Percentiles rank a stretch among this genome's conserved stretches.
phyloP scores from a whole-genome alignment of 1,140 invertebrate species.

The Orussus abietinus region DNA sequence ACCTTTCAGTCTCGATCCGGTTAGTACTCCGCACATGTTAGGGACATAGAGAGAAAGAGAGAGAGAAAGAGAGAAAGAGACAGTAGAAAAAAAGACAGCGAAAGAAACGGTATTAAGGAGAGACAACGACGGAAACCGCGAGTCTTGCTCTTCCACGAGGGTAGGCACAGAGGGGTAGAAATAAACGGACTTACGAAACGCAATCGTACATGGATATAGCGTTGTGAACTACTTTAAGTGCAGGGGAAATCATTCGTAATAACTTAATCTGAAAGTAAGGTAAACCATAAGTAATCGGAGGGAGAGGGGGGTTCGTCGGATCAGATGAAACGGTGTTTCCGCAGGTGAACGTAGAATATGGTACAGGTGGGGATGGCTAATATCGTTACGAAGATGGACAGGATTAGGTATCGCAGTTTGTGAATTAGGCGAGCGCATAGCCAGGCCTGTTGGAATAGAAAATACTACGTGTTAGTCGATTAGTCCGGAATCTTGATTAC shows the following conservation, averaged over 20 bases:
- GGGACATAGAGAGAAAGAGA: too few species aligned
- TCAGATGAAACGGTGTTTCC: constrained; percentile 44
- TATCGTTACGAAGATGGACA: constrained; percentile 31
- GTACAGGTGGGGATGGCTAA: constrained; percentile 30
- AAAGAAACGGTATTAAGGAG: too few species aligned
- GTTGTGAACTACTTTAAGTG: constrained; percentile 3
- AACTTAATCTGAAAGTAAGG: constrained; percentile 13
- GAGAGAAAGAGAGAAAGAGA: background rate
- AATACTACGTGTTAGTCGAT: constrained; percentile 32
- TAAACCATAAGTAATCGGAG: constrained; percentile 20
- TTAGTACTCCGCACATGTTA: background rate
- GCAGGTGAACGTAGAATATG: constrained; percentile 30
- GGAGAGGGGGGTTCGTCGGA: constrained; percentile 35
- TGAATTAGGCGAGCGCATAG: constrained; percentile 42
- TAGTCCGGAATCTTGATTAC: constrained; percentile 16
- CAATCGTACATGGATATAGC: background rate
- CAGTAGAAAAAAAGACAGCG: background rate
- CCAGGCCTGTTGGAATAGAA: constrained; percentile 47
- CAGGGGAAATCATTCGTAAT: constrained; percentile 16
- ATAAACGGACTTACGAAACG: background rate
- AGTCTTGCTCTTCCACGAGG: too few species aligned
- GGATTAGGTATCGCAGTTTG: constrained; percentile 45
- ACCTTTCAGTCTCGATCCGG: background rate
- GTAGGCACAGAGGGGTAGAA: background rate
- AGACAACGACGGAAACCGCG: too few species aligned